phyloP scores from a whole-genome alignment of 2,113 vertebrate genomes.

The Okapia johnstoni region DNA sequence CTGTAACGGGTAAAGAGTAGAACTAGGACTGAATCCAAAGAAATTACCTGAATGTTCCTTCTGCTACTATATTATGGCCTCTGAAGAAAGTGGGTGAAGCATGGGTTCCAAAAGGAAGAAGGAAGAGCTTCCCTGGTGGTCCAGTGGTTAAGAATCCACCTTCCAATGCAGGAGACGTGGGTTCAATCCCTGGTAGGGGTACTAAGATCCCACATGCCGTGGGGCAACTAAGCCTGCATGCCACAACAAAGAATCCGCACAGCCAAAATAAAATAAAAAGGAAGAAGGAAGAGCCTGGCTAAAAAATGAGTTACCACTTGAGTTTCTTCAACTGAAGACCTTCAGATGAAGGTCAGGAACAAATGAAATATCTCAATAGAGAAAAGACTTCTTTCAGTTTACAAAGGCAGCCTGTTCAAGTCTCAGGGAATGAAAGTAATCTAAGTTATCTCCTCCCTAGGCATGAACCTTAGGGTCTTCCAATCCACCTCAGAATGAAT shows the following conservation, averaged over 20 bases:
- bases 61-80: neutral
- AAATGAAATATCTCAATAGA: neutral
- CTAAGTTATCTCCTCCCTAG: neutral
- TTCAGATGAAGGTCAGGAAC: neutral
- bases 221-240: neutral
- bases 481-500: neutral
- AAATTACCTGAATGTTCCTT: neutral
- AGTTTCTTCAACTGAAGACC: neutral
- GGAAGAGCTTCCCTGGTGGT: neutral
- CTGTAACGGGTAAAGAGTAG: neutral
- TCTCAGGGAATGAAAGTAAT: neutral
- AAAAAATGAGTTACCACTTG: neutral
- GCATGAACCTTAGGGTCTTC: neutral
- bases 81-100: neutral
- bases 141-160: neutral
- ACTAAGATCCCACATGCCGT: neutral
- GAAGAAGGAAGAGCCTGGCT: neutral
- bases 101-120: neutral
- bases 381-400: neutral
- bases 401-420: neutral
- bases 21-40: neutral
- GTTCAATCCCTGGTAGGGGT: neutral
- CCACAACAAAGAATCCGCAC: accelerated
- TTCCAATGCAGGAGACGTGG: neutral
- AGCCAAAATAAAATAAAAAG: neutral